phyloP scores from a whole-genome alignment of 1,140 invertebrate species.

The Oryctes rhinoceros region DNA sequence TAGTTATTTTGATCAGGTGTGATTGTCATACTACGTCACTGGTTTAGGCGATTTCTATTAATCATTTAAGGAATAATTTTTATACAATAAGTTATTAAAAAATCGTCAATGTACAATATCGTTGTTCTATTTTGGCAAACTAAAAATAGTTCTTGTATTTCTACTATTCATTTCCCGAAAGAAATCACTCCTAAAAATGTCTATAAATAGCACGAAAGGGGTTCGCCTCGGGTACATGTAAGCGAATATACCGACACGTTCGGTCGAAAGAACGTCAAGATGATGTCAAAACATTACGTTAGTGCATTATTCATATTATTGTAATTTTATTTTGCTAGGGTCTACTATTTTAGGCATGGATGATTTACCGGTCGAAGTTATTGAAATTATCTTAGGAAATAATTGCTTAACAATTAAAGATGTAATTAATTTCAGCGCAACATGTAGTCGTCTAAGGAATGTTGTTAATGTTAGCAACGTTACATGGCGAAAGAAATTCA shows the following conservation, averaged over 20 bases:
- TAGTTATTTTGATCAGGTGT: no score
- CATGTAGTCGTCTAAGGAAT: conserved; percentile 34
- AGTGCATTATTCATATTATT: conserved; percentile 23
- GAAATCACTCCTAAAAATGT: not conserved
- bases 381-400: conserved; percentile 43
- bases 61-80: no score
- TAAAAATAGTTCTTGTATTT: not conserved
- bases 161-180: not conserved
- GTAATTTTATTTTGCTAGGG: not conserved
- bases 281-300: conserved; percentile 37
- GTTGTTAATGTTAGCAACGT: conserved; percentile 37
- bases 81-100: no score
- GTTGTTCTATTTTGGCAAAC: no score
- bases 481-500: conserved; percentile 48
- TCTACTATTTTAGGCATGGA: conserved; percentile 30
- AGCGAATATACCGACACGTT: not conserved
- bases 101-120: no score
- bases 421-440: conserved; percentile 41
- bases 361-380: conserved; percentile 30
- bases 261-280: not conserved
- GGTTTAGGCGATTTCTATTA: no score
- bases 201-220: not conserved
- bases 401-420: conserved; percentile 37
- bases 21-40: no score
- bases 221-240: not conserved